Evolutionary conservation across 92 coral and sea anemone species (phyloP).

Genomic region (Heliopora coerulea): DNA sequence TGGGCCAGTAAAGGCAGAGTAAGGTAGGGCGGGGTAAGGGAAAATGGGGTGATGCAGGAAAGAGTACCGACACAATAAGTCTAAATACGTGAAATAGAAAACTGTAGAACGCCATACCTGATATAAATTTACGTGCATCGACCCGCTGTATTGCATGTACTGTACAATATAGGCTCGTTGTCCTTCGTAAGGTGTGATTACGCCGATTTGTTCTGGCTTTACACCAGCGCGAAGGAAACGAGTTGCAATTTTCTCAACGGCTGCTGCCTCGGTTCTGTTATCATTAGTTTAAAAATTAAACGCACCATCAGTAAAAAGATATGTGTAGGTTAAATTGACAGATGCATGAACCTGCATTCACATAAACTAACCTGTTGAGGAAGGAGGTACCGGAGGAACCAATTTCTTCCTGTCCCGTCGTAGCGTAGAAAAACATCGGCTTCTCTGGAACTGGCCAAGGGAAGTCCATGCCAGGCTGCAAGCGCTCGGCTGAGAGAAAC

Average conservation of each 20-base stretch:
- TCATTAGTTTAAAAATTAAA: too few relatives aligned
- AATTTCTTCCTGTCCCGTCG: conserved; percentile 99
- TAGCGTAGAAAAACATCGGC: conserved; percentile 96
- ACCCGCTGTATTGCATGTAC: conserved; percentile 99
- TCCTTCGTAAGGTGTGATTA: conserved; percentile 97
- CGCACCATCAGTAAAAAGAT: background rate
- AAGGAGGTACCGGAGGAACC: conserved; percentile 99
- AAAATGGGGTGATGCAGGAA: too few relatives aligned
- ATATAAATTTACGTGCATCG: conserved; percentile 92
- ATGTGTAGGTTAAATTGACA: background rate
- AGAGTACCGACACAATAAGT: too few relatives aligned
- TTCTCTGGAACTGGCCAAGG: conserved; percentile 99
- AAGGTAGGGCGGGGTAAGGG: too few relatives aligned
- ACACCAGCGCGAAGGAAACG: conserved; percentile 96
- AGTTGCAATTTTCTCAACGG: conserved; percentile 97
- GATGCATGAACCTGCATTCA: background rate
- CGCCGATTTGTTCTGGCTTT: conserved; percentile 98
- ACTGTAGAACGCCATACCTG: conserved; percentile 53
- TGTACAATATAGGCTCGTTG: conserved; percentile 97
- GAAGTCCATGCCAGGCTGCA: conserved; percentile 95
- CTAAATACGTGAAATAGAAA: background rate
- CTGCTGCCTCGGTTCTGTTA: conserved; percentile 99
- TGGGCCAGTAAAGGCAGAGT: too few relatives aligned
- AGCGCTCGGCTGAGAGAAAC: conserved; percentile 92
- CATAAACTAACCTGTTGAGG: conserved; percentile 79